Evolutionary conservation across 2,888 invertebrate genomes (phyloP).

Genomic region (Sussaba pulchella): DNA sequence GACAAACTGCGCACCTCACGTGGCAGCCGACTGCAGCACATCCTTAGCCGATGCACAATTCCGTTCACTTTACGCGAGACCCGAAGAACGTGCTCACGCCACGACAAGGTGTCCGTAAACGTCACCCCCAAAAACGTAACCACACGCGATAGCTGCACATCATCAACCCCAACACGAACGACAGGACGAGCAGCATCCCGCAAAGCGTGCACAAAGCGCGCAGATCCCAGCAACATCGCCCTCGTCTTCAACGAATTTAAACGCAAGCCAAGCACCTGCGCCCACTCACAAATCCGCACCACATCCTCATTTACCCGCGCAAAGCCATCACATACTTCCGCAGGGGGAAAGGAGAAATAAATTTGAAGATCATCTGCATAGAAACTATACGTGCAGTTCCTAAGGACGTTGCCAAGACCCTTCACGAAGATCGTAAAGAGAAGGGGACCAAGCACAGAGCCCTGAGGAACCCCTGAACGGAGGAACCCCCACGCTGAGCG

Average conservation of each 20-base stretch:
- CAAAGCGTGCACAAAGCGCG: background rate
- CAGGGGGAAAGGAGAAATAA: background rate
- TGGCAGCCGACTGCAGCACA: background rate
- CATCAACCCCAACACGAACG: too few relatives aligned
- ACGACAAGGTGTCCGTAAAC: background rate
- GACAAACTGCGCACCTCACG: background rate
- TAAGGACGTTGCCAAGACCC: too few relatives aligned
- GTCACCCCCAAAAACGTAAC: background rate
- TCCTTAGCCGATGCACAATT: background rate
- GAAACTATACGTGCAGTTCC: too few relatives aligned
- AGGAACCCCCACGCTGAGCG: background rate
- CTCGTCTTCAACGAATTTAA: too few relatives aligned
- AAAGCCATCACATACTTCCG: background rate
- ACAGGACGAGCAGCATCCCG: background rate
- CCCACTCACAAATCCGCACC: too few relatives aligned
- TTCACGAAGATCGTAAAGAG: too few relatives aligned
- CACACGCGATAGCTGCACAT: too few relatives aligned
- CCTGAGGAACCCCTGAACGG: background rate
- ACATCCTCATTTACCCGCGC: background rate
- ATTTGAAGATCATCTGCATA: background rate
- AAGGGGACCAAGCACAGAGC: too few relatives aligned
- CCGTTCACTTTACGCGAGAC: too few relatives aligned
- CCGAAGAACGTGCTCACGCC: background rate
- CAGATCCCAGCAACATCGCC: background rate
- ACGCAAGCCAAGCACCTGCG: too few relatives aligned